Conservation (phyloP, 2,113 vertebrate species). For the cat (Felis catus) region F.catus_Fca126_mat1.0 CM031418.1:79563501-79564000, state of each 20-base stretch:
- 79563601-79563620: background rate
- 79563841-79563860: constrained; percentile 73
- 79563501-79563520: constrained; percentile 15
- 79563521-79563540: background rate
- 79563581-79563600: background rate
- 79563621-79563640: background rate
- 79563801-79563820: background rate
- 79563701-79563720: background rate
- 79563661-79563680: background rate
- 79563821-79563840: background rate
- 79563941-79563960: constrained; percentile 77
- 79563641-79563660: background rate
- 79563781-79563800: background rate
- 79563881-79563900: constrained; percentile 84
- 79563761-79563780: background rate
- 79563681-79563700: background rate
- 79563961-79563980: constrained; percentile 84
- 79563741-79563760: background rate
- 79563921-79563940: accelerated
- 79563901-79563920: constrained; percentile 83
- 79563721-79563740: background rate
- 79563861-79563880: constrained; percentile 54
- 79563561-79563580: background rate
- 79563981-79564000: constrained; percentile 77
- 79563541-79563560: background rate